Conservation (phyloP, 2,113 vertebrate genomes). For the Lophura nycthemera region DNA sequence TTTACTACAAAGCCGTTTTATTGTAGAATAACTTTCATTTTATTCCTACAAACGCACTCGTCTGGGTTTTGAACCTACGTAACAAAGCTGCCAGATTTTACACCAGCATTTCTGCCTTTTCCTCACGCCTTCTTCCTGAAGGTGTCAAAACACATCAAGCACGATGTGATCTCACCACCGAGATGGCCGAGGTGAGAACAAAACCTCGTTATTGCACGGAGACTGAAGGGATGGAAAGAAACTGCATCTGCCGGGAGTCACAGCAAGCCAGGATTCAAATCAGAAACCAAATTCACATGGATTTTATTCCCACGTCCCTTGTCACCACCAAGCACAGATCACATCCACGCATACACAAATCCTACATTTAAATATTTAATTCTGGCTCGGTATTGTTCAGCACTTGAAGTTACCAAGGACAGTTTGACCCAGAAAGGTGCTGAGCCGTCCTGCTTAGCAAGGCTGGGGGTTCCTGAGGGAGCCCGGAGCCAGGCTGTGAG, state of each 20-base stretch:
- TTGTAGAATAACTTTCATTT: conserved; percentile 14
- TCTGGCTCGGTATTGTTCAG: background rate
- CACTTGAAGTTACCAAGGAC: background rate
- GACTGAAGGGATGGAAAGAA: background rate
- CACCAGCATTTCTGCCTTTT: background rate
- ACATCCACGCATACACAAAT: background rate
- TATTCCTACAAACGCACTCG: background rate
- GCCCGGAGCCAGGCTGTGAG: background rate
- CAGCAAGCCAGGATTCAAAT: background rate
- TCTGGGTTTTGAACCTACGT: conserved; percentile 10
- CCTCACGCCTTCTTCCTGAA: background rate
- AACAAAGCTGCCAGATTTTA: background rate
- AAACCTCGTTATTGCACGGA: background rate
- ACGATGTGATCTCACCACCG: background rate
- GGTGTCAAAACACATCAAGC: background rate
- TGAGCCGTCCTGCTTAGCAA: background rate
- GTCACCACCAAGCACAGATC: background rate
- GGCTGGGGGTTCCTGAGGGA: background rate
- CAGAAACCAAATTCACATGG: background rate
- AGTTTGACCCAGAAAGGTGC: background rate
- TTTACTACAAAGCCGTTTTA: conserved; percentile 27
- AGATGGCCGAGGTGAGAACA: background rate
- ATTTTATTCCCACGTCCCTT: background rate
- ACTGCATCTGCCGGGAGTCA: background rate
- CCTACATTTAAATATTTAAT: background rate